Percentiles rank a stretch among this genome's conserved stretches.
phyloP scores from a whole-genome alignment of 2,888 invertebrate species.

The Silvanus unidentatus region DNA sequence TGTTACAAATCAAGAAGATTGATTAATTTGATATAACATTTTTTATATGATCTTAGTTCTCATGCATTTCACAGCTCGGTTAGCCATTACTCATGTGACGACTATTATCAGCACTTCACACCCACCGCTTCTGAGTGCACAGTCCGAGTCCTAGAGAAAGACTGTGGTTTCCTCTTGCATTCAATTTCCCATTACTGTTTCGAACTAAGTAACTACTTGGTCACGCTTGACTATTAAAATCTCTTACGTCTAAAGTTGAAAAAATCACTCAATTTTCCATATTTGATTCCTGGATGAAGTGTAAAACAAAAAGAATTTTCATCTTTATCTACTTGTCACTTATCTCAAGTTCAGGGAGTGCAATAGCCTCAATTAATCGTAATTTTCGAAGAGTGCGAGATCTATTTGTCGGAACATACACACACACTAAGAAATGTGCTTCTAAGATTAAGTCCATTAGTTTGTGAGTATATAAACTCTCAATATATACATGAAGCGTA shows the following conservation, averaged over 20 bases:
- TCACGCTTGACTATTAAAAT: conserved; percentile 18
- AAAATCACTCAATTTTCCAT: conserved; percentile 12
- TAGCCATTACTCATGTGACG: conserved; percentile 21
- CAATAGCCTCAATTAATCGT: too few species aligned
- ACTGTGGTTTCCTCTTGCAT: conserved; percentile 1
- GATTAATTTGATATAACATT: conserved; percentile 15
- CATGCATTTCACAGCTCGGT: conserved; percentile 22
- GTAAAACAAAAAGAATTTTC: too few species aligned
- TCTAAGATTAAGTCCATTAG: too few species aligned
- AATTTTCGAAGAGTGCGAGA: too few species aligned
- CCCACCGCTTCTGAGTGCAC: conserved; percentile 16
- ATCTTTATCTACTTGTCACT: too few species aligned
- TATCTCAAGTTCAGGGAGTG: too few species aligned
- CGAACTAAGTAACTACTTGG: conserved; percentile 14
- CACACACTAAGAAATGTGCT: too few species aligned
- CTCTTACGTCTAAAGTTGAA: conserved; percentile 14
- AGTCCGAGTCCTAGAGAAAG: background rate
- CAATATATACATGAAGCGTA: too few species aligned
- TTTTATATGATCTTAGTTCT: conserved; percentile 19
- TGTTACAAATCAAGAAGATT: conserved; percentile 15
- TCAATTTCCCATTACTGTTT: conserved; percentile 10
- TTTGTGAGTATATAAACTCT: too few species aligned
- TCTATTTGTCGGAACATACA: too few species aligned
- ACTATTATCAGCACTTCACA: conserved; percentile 19
- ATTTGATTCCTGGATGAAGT: too few species aligned